Evolutionary conservation across 1,140 invertebrate species (phyloP), one percentile per base, ranked within the genome.

Genomic region (Harlomillsia oculata): DNA sequence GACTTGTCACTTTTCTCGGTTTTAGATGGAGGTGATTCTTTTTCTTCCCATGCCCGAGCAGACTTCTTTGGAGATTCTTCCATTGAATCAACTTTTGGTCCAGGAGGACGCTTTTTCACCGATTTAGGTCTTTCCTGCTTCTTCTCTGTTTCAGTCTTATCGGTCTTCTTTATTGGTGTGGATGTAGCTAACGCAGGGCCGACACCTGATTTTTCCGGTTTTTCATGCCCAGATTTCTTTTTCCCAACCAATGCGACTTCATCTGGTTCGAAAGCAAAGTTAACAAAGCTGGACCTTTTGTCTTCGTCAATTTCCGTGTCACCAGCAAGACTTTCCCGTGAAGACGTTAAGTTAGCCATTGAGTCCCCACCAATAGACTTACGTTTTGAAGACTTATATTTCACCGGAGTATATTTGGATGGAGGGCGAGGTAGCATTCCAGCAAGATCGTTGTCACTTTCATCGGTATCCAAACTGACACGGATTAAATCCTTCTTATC

Each of bases 401-500:
- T 11, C 16, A 25, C 29, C 1, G 25, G 25, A 6, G n/a, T 8
- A 21, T 34, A 16, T 36, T 44, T 54, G 1, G 34, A 30, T 21
- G 36, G 52, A 20, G n/a, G 46, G 20, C 44, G 45, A 13, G 16
- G 20, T 13, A 39, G 53, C n/a, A 53, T 46, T 23, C 40, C 40
- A 36, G 14, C 56, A 32, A 44, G 30, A 28, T 62, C 59, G 23
- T 21, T 52, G 16, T 65, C 64, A 23, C 53, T 53, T 6, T 62
- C 63, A 28, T 65, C 60, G 3, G 60, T 50, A 45, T 62, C 60
- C 40, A 65, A 25, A 32, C 40, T 65, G 29, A 62, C 56, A n/a
- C 60, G 41, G 21, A 65, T 60, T 14, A 62, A 44, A 45, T 65
- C 60, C 29, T 60, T 62, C 25, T 58, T 53, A 23, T 65, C 60